A percentile compares a stretch with the other conserved stretches of the same genome.
These are phyloP conservation scores for Gracilinanus agilis DNA, from an alignment of 2,113 vertebrate genomes.

Conservation along the genomic window DNA sequence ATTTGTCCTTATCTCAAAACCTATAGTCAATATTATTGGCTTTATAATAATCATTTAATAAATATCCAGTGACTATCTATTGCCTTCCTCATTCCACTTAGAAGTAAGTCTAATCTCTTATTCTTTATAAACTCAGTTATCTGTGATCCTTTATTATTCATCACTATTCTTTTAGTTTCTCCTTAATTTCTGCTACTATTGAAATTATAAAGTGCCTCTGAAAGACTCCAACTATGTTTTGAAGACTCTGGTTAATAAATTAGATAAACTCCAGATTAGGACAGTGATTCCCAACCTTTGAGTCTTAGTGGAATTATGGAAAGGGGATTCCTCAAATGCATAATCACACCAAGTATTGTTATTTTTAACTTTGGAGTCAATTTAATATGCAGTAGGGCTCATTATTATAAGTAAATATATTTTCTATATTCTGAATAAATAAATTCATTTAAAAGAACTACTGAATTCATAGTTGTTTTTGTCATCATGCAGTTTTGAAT, in stretches of 20 bases:
- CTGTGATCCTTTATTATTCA: not conserved
- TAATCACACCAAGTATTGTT: not conserved
- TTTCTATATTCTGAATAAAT: not conserved
- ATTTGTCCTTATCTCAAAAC: not conserved
- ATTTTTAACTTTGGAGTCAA: not conserved
- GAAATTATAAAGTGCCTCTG: not conserved
- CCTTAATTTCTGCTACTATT: not conserved
- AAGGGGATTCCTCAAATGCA: not conserved
- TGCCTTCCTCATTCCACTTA: constrained; percentile 1
- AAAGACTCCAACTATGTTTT: not conserved
- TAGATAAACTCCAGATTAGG: not conserved
- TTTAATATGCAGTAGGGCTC: not conserved
- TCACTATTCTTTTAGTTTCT: not conserved
- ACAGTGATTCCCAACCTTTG: not conserved
- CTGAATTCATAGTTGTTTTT: not conserved
- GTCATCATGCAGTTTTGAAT: not conserved
- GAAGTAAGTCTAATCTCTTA: not conserved
- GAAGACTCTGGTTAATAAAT: not conserved
- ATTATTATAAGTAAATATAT: not conserved
- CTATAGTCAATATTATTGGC: not conserved
- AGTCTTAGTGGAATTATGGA: not conserved
- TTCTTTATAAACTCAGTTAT: not conserved
- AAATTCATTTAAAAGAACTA: not conserved
- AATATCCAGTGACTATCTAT: not conserved
- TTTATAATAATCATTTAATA: not conserved